These are phyloP conservation scores for Silurus lanzhouensis DNA, from an alignment of 2,797 vertebrate genomes.

Conservation along the genomic window DNA sequence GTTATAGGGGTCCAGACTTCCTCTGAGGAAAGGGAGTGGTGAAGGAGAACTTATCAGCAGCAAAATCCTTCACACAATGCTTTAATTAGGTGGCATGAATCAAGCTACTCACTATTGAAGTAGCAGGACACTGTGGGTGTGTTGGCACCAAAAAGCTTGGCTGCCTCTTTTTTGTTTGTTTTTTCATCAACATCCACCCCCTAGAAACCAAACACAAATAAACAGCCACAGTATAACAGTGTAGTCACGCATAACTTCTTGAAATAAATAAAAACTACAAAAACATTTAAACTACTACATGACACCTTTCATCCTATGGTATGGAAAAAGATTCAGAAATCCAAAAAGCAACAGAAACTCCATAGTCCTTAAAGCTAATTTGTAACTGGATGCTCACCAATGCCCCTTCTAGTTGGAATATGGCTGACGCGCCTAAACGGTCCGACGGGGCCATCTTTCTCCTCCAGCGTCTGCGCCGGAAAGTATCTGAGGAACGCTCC, in stretches of 20 bases:
- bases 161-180: conserved; percentile 75
- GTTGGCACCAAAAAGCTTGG: conserved; percentile 88
- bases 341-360: neutral
- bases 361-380: neutral
- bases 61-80: conserved; percentile 31
- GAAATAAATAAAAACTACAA: neutral
- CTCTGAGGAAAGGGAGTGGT: conserved; percentile 49
- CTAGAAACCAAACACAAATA: conserved; percentile 67
- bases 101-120: conserved; percentile 83
- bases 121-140: conserved; percentile 93
- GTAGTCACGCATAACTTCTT: neutral
- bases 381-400: conserved; percentile 68
- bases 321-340: neutral
- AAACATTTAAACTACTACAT: neutral
- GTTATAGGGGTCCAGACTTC: conserved; percentile 30
- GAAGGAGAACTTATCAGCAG: conserved; percentile 42
- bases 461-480: conserved; percentile 84
- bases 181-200: conserved; percentile 88
- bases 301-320: neutral
- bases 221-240: neutral
- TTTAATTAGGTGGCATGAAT: conserved; percentile 53
- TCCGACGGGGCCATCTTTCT: conserved; percentile 84
- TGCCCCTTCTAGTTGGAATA: conserved; percentile 87
- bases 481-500: conserved; percentile 80
- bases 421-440: conserved; percentile 78